These are phyloP conservation scores for Probosciger aterrimus DNA, from an alignment of 2,113 vertebrate species.

Conservation along the genomic window DNA sequence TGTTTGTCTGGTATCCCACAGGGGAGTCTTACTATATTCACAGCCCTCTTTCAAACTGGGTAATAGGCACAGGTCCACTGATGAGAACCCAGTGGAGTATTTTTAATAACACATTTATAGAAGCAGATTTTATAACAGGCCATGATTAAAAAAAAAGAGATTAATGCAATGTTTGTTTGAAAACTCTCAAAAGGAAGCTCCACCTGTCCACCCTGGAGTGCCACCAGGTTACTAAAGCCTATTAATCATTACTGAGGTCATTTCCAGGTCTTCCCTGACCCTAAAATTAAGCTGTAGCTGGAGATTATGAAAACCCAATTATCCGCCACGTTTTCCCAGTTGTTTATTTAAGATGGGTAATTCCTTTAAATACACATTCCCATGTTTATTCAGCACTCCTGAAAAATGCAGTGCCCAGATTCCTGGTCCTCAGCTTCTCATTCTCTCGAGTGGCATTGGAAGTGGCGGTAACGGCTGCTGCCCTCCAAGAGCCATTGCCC, in stretches of 20 bases:
- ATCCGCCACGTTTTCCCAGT: not conserved
- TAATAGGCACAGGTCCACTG: not conserved
- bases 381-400: slow-evolving; percentile 64
- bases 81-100: not conserved
- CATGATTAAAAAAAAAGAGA: not conserved
- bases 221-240: not conserved
- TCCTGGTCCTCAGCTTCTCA: not conserved
- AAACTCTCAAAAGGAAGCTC: slow-evolving; percentile 41
- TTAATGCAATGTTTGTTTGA: not conserved
- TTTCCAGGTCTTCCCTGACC: slow-evolving; percentile 32
- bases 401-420: slow-evolving; percentile 45
- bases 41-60: not conserved
- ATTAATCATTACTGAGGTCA: slow-evolving; percentile 44
- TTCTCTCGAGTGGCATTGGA: not conserved
- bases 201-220: slow-evolving; percentile 27
- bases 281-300: slow-evolving; percentile 60
- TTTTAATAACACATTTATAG: not conserved
- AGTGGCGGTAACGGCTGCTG: not conserved
- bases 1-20: slow-evolving; percentile 35
- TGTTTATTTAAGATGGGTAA: slow-evolving; percentile 64
- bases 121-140: not conserved
- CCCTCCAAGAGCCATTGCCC: slow-evolving; percentile 9
- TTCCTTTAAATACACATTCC: slow-evolving; percentile 66
- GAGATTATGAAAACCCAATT: slow-evolving; percentile 34
- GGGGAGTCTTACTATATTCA: not conserved